Base-by-base conservation (phyloP, 2,113 vertebrate genomes). In the Bambusicola thoracicus region DNA sequence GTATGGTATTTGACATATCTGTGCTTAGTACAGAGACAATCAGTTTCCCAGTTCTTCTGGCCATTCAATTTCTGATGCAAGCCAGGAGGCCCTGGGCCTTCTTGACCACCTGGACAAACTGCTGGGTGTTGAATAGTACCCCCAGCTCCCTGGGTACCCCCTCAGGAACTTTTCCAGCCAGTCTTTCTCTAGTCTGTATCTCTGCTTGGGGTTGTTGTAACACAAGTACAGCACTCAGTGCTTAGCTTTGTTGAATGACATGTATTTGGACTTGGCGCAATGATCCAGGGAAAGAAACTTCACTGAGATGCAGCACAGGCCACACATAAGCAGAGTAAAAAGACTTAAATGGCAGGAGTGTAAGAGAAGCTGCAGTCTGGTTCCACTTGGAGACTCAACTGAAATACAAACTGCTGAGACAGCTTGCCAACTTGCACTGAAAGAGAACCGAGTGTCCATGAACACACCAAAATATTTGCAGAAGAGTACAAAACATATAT, bases 351-450 rank as follows among this genome's bases (percentile, higher is more conserved):
- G 51, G 62, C n/a, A 68, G 70, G 43, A 94, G 38, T 29, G 70
- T 61, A 65, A 67, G n/a, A 25, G 56, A 95, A 91, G 74, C 74
- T 90, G 84, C 32, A 95, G 81, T 87, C 95, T 83, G 85, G 79
- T 93, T 95, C 79, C 68, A 83, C 91, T 95, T 96, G 59, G 79
- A 93, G 91, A 61, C 14, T 6, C 74, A 34, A 92, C 82, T 90
- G 85, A 96, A 96, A 96, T 89, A 96, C n/a, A 84, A 84, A 93
- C 56, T 94, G 96, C 95, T 95, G 91, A 97, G 85, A 85, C 87
- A 94, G 94, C 89, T 94, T 56, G 1, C 32, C 67, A 51, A 43
- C 75, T 89, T 78, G 43, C 61, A 81, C n/a, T 2, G 18, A 59
- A 92, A 58, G 44, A 93, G 70, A 96, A 94, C 55, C 67, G 79